Conservation (phyloP, 2,888 invertebrate genomes). For the Bellardia bayeri region DNA sequence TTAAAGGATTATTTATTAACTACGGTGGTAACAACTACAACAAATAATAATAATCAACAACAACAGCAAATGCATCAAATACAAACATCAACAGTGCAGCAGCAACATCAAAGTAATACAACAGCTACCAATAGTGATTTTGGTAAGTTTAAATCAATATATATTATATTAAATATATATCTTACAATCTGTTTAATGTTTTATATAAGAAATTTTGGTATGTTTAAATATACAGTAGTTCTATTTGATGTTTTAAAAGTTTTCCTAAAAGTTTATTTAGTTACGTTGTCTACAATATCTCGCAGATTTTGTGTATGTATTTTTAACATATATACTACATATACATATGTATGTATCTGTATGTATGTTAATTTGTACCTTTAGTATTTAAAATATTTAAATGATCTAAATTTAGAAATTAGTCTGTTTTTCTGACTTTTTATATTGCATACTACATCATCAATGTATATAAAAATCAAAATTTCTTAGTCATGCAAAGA, state of each 20-base stretch:
- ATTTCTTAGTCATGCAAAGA: conserved; percentile 66
- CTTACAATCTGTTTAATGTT: conserved; percentile 1
- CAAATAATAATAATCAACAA: conserved; percentile 71
- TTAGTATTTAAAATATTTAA: conserved; percentile 66
- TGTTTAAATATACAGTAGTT: neutral
- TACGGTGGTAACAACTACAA: conserved; percentile 73
- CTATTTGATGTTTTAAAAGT: conserved; percentile 5
- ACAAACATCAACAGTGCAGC: conserved; percentile 63
- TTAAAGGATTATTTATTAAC: conserved; percentile 81
- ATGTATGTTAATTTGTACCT: conserved; percentile 54
- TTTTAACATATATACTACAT: neutral
- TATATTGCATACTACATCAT: conserved; percentile 63
- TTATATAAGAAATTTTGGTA: conserved; percentile 28
- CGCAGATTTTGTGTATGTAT: neutral
- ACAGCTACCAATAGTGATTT: conserved; percentile 67
- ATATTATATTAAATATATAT: neutral
- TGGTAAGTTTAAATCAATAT: conserved; percentile 53
- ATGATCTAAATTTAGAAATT: conserved; percentile 70
- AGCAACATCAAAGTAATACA: conserved; percentile 55
- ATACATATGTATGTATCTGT: conserved; percentile 25
- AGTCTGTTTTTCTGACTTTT: conserved; percentile 47
- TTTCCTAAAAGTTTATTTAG: conserved; percentile 45
- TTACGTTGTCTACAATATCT: conserved; percentile 28
- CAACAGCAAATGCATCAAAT: conserved; percentile 63
- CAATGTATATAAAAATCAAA: conserved; percentile 41